phyloP scores from a whole-genome alignment of 2,797 vertebrate genomes.

The Cryptoblepharus egeriae region DNA sequence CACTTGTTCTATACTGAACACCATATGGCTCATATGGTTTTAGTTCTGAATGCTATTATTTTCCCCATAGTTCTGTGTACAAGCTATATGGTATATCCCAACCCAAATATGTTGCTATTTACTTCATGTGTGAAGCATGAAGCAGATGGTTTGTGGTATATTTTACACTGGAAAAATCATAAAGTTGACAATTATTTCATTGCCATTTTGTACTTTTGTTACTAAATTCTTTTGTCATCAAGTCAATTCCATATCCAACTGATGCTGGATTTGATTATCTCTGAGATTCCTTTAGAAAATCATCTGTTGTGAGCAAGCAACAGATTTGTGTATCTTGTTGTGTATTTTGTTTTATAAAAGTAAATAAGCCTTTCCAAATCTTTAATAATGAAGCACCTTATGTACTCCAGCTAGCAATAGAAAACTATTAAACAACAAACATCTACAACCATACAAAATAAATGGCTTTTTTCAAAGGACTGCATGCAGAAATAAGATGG shows the following conservation, averaged over 20 bases:
- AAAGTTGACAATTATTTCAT: background rate
- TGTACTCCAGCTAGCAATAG: background rate
- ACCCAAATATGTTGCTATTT: background rate
- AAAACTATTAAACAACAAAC: constrained; percentile 28
- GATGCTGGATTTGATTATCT: background rate
- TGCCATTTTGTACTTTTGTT: background rate
- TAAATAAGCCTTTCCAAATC: background rate
- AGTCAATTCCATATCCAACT: no score
- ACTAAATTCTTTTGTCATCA: background rate
- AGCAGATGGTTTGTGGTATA: background rate
- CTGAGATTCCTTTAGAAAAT: background rate
- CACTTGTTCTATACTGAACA: constrained; percentile 3
- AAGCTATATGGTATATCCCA: no score
- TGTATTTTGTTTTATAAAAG: constrained; percentile 25
- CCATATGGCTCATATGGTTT: background rate
- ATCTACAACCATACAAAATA: constrained; percentile 7
- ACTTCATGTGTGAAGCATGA: background rate
- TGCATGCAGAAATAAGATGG: no score
- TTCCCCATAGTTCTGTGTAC: no score
- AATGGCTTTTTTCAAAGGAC: background rate
- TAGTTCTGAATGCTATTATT: background rate
- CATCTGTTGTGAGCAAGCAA: background rate
- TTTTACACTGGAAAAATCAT: background rate
- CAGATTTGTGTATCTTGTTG: background rate
- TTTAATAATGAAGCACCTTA: constrained; percentile 22